Evolutionary conservation across 2,113 vertebrate genomes (phyloP), one percentile per base, ranked within the genome.

Genomic region (Chaenogobius annularis): DNA sequence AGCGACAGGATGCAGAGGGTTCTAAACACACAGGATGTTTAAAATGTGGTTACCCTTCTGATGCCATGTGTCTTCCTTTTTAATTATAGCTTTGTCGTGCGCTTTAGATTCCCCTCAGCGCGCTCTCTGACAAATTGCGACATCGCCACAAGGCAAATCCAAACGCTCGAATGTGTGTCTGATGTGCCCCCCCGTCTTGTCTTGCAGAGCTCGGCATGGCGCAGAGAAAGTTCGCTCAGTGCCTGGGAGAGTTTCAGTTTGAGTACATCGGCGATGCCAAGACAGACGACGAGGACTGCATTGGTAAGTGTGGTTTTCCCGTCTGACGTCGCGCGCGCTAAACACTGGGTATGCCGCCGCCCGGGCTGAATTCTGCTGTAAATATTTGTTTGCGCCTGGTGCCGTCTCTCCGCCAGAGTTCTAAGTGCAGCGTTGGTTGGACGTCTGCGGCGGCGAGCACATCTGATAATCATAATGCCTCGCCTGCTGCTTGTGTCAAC

Each of bases 181-280:
- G 31, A 14, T 66, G 31, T 74, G 0, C 17, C n/a, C n/a, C n/a
- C n/a, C 7, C 19, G 6, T 54, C 19, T 84, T 70, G 68, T 55
- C 20, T 93, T 91, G 37, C 88, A 99, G 97, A 92, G 83, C 94
- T 99, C 52, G 95, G 95, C 13, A 88, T 95, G 85, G 98, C 96
- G 7, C 98, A 99, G 88, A 91, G 95, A 43, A 99, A 98, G 90
- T 99, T 99, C 72, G 96, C 98, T 1, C 95, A 96, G 66, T 97
- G 95, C 54, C 92, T 99, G 66, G 93, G 95, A 76, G 97, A 98
- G 62, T 99, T 99, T 74, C 95, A 96, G 54, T 99, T 99, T 75
- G 97, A 99, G 82, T 99, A 97, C 83, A 98, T 99, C 1, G 98
- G 98, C 0, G 98, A 99, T 72, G 98, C 97, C 0, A 96, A 98